Conservation (phyloP, 1,140 invertebrate species). For the Plodia interpunctella region DNA sequence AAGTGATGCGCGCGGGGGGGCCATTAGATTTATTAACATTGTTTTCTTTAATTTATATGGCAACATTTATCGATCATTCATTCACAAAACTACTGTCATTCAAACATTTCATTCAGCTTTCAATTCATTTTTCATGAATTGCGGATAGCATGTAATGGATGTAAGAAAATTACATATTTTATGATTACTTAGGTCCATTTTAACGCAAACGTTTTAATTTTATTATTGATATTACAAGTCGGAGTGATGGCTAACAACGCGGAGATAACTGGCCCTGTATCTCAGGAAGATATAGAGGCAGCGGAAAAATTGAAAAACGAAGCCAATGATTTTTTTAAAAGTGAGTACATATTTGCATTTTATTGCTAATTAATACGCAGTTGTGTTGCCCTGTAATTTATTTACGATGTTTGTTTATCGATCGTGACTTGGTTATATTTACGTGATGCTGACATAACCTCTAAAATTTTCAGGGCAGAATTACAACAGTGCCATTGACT, state of each 20-base stretch:
- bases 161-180: constrained; percentile 49
- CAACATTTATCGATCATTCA: constrained; percentile 34
- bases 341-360: constrained; percentile 42
- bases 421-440: constrained; percentile 26
- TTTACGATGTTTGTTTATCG: constrained; percentile 20
- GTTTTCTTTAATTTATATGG: constrained; percentile 4
- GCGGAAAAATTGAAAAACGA: constrained; percentile 67
- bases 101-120: constrained; percentile 25
- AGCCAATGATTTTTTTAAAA: constrained; percentile 72
- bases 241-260: constrained; percentile 53
- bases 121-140: constrained; percentile 48
- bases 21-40: no score
- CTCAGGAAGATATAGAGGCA: constrained; percentile 59
- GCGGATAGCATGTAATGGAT: constrained; percentile 48
- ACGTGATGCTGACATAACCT: constrained; percentile 51
- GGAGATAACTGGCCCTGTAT: constrained; percentile 51
- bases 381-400: constrained; percentile 6
- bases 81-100: constrained; percentile 35
- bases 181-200: constrained; percentile 37
- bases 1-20: no score
- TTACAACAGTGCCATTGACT: constrained; percentile 91
- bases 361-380: constrained; percentile 1
- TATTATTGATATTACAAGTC: constrained; percentile 27
- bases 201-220: constrained; percentile 37
- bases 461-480: constrained; percentile 86